phyloP scores from a whole-genome alignment of 1,140 invertebrate genomes.

The Macrosteles quadrilineatus region DNA sequence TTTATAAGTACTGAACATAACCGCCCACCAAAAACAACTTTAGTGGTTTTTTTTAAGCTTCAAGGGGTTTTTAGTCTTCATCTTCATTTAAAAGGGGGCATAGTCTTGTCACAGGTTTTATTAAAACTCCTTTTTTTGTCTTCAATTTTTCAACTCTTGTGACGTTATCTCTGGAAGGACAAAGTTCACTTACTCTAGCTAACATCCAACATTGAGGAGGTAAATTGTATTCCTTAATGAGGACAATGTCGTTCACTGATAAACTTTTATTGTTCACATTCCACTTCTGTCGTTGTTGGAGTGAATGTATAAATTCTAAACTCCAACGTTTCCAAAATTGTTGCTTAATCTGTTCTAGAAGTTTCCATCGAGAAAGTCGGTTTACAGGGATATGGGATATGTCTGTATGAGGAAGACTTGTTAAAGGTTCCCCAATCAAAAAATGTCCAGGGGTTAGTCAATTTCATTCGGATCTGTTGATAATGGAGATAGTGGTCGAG shows the following conservation, averaged over 20 bases:
- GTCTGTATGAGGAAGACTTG: conserved; percentile 45
- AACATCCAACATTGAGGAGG: background rate
- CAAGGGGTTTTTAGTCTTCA: too few species aligned
- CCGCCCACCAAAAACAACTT: too few species aligned
- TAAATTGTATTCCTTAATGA: background rate
- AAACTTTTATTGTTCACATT: background rate
- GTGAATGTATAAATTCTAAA: conserved; percentile 44
- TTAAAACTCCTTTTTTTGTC: background rate
- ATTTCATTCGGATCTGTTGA: conserved; percentile 42
- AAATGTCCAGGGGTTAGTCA: conserved; percentile 46
- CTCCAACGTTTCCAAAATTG: conserved; percentile 47
- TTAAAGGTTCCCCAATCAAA: conserved; percentile 43
- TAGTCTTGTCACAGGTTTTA: background rate
- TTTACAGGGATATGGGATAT: conserved; percentile 35
- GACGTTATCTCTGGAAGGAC: background rate
- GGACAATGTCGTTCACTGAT: background rate
- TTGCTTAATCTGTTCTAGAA: conserved; percentile 41
- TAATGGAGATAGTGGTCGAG: too few species aligned
- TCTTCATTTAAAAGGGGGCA: too few species aligned
- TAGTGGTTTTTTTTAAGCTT: too few species aligned
- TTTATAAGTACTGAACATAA: too few species aligned
- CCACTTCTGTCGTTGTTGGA: conserved; percentile 45
- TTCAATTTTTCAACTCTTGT: background rate
- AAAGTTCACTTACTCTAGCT: background rate
- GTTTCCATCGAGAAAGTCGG: conserved; percentile 39